These are phyloP conservation scores for Allochrocebus solatus DNA, from an alignment of 2,797 vertebrate species.

Conservation along the genomic window DNA sequence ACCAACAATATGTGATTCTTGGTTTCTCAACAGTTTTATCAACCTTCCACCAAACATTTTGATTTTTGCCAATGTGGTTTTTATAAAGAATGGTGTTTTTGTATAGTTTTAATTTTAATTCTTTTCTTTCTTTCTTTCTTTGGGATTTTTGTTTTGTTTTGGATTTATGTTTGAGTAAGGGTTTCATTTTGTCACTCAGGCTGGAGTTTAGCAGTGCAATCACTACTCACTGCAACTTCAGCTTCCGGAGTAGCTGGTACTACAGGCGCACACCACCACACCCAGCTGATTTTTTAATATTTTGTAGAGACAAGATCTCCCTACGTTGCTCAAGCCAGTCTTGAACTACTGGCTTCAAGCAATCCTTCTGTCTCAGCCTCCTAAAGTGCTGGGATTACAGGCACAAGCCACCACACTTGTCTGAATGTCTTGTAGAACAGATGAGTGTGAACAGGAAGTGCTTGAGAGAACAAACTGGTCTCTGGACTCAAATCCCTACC, in stretches of 20 bases:
- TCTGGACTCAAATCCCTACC: not conserved
- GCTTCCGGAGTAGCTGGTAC: not conserved
- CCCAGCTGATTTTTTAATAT: not conserved
- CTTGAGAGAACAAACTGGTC: not conserved
- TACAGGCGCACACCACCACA: not conserved
- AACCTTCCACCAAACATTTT: not conserved
- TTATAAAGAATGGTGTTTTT: not conserved
- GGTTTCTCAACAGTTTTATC: not conserved
- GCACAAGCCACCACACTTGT: accelerated
- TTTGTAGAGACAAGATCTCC: not conserved
- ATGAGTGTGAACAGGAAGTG: not conserved
- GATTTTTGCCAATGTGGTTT: not conserved
- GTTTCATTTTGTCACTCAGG: not conserved
- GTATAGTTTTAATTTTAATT: not conserved
- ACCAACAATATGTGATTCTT: not conserved
- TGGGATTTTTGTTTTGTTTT: not conserved
- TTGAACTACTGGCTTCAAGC: not conserved
- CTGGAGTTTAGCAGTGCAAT: not conserved
- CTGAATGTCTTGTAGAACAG: not conserved
- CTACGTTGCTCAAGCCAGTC: not conserved
- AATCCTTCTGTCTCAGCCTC: not conserved
- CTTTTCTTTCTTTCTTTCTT: not conserved
- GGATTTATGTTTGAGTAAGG: not conserved
- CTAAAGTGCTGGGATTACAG: not conserved
- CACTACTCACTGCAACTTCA: not conserved